A percentile compares a stretch with the other conserved stretches of the same genome.
phyloP scores from a whole-genome alignment of 1,140 invertebrate species.

The Drosophila funebris region DNA sequence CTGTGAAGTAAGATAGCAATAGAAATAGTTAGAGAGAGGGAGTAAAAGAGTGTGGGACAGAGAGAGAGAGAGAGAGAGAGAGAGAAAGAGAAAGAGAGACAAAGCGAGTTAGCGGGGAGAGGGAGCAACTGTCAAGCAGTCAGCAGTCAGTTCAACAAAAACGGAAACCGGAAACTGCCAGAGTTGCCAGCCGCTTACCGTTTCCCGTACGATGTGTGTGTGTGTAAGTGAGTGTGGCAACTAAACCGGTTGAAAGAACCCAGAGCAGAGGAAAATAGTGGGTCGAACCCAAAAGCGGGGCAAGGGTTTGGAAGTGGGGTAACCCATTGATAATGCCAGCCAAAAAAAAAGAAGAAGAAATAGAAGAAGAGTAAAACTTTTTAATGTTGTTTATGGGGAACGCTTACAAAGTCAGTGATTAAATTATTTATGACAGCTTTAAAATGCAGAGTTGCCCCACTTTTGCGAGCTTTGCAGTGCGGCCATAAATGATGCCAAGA shows the following conservation, averaged over 20 bases:
- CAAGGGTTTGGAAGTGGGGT: neutral
- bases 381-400: conserved; percentile 57
- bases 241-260: conserved; percentile 25
- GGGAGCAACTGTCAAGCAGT: conserved; percentile 37
- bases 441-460: conserved; percentile 54
- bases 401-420: conserved; percentile 72
- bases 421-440: conserved; percentile 80
- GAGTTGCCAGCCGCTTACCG: conserved; percentile 59
- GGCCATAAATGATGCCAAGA: conserved; percentile 43
- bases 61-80: neutral
- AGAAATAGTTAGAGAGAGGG: neutral
- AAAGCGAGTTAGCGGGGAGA: neutral
- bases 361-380: conserved; percentile 27
- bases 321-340: conserved; percentile 46
- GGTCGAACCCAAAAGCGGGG: neutral
- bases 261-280: neutral
- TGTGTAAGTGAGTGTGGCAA: conserved; percentile 8
- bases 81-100: too few relatives aligned
- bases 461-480: conserved; percentile 1
- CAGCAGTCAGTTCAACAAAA: conserved; percentile 46
- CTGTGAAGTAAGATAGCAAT: neutral
- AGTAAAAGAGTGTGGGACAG: neutral
- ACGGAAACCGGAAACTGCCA: conserved; percentile 60
- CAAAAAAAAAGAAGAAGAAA: neutral
- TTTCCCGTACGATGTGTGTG: conserved; percentile 31